A percentile compares a stretch with the other conserved stretches of the same genome.
Conservation (phyloP, 2,113 vertebrate species). For the Tetrax tetrax region DNA sequence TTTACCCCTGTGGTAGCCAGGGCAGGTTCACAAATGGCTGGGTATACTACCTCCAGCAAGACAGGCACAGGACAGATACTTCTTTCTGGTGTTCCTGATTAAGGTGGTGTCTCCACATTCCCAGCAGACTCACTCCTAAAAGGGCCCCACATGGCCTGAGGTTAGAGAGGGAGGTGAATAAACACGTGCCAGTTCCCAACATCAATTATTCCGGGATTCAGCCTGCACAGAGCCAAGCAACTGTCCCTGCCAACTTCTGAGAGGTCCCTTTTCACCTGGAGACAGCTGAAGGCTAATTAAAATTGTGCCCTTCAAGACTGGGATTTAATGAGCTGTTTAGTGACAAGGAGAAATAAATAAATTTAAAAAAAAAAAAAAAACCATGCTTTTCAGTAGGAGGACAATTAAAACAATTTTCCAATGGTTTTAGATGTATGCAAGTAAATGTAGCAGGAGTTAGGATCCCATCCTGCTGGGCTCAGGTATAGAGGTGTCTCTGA, state of each 20-base stretch:
- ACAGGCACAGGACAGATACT: background rate
- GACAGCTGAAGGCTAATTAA: slow-evolving; percentile 20
- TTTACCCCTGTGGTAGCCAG: background rate
- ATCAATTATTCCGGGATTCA: background rate
- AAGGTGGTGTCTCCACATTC: background rate
- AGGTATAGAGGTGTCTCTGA: background rate
- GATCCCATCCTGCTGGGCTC: background rate
- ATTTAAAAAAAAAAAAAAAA: background rate
- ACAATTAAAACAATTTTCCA: background rate
- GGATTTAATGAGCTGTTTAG: slow-evolving; percentile 21
- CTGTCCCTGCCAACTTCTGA: background rate
- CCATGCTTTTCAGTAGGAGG: background rate
- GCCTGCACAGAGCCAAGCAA: background rate
- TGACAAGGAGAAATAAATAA: background rate
- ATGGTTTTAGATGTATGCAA: background rate
- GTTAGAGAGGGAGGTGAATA: background rate
- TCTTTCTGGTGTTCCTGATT: background rate
- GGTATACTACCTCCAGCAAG: background rate
- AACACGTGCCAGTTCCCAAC: background rate
- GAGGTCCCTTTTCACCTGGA: background rate
- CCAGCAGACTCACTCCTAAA: background rate
- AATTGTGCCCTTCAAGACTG: background rate
- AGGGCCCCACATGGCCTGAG: fast-evolving
- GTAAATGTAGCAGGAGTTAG: background rate
- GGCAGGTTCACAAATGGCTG: background rate